These are phyloP conservation scores for Cabera pusaria DNA, from an alignment of 2,888 invertebrate genomes.

Conservation along the genomic window DNA sequence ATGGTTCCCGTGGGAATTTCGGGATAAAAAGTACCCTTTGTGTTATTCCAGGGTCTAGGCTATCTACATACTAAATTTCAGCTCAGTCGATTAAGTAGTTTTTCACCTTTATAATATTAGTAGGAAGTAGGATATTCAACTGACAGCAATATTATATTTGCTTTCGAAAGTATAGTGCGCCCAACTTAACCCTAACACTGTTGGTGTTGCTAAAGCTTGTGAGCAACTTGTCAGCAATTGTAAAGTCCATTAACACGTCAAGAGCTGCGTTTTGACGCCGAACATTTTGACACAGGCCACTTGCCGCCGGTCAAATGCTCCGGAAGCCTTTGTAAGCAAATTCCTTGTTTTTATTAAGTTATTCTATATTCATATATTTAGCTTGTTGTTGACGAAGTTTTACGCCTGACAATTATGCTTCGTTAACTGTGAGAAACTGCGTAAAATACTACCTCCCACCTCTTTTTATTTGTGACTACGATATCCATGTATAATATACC, in stretches of 20 bases:
- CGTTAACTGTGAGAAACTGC: conserved; percentile 2
- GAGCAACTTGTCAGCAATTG: conserved; percentile 53
- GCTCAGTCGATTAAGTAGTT: no score
- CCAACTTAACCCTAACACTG: conserved; percentile 39
- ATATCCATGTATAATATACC: no score
- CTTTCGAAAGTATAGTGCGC: conserved; percentile 42
- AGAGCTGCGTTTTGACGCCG: conserved; percentile 59
- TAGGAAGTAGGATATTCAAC: no score
- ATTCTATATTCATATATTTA: conserved; percentile 6
- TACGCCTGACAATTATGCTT: neutral
- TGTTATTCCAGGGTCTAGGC: no score
- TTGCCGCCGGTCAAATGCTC: conserved; percentile 58
- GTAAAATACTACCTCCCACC: no score
- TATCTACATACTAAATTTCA: no score
- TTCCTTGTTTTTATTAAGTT: conserved; percentile 19
- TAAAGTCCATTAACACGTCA: conserved; percentile 65
- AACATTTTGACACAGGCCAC: conserved; percentile 57
- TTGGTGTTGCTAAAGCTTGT: conserved; percentile 31
- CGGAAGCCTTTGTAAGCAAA: conserved; percentile 45
- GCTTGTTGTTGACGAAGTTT: conserved; percentile 12
- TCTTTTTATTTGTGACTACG: no score
- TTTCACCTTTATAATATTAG: no score
- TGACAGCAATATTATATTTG: no score
- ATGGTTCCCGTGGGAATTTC: no score
- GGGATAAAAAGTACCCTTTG: no score